Base-by-base conservation (phyloP, 2,113 vertebrate genomes). In the Salvelinus fontinalis region DNA sequence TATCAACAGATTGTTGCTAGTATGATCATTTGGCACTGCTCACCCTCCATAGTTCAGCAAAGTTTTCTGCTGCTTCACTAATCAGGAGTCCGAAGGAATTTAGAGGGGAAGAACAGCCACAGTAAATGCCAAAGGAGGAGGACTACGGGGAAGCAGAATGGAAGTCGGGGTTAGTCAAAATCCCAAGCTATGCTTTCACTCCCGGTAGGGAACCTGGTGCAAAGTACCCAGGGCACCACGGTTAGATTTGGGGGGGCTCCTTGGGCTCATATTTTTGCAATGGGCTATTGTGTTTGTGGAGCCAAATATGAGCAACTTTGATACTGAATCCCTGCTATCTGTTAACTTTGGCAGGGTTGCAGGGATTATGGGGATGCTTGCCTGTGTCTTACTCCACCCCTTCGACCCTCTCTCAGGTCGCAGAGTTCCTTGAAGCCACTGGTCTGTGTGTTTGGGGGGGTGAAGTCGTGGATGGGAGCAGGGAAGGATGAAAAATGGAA, bases 281-380 rank as follows among this genome's bases (percentile, higher is more conserved):
- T 91, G 93, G 82, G 51, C 92, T 92, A 92, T 95, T 89, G 92
- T 97, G 94, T 97, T 97, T 97, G 89, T 95, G 94, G 95, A 97
- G 93, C 95, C 96, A 96, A 96, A 96, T 95, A 96, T 90, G 94
- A 92, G 93, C 94, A 94, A 94, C 95, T 97, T 97, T 98, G 97
- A 98, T 98, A 98, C 95, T 80, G 91, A 97, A 97, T 95, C 94
- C 94, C 92, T 94, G 87, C 85, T 94, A 95, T 95, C 94, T 98
- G 96, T 97, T 98, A 96, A 95, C 94, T 94, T 99, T 98, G 96
- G 97, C 97, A 96, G 85, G 84, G 1, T 54, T 76, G 84, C 84
- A 80, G 86, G 93, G 93, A 96, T 96, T 96, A 93, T 96, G 93
- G 92, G 93, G 96, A 97, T 96, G 94, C 93, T 88, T 95, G 93